Conservation (phyloP, 2,888 invertebrate genomes). For the Amphipoea oculea region DNA sequence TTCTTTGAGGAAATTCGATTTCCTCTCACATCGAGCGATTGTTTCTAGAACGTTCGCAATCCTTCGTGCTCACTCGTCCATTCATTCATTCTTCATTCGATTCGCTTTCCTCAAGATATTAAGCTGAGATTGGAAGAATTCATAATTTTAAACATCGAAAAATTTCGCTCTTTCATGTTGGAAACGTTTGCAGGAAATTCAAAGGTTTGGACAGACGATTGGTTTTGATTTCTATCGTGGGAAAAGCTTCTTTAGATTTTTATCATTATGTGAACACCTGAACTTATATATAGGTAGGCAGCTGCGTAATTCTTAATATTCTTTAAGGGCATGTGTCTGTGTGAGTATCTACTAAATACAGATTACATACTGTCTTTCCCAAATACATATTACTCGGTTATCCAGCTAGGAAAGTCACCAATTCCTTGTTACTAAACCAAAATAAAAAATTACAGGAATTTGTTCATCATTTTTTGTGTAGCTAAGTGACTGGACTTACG, state of each 20-base stretch:
- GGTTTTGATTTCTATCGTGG: slow-evolving; percentile 15
- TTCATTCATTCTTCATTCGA: slow-evolving; percentile 61
- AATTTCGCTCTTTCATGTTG: not conserved
- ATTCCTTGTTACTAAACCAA: not conserved
- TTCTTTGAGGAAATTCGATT: slow-evolving; percentile 68
- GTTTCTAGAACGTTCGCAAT: slow-evolving; percentile 59
- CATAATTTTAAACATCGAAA: slow-evolving; percentile 50
- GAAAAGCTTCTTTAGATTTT: not conserved
- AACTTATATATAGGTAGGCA: no score
- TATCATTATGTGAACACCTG: slow-evolving; percentile 7
- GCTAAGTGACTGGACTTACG: not conserved
- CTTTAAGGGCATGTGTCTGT: not conserved
- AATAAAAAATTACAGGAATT: not conserved
- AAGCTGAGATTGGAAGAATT: slow-evolving; percentile 48
- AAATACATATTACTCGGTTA: not conserved
- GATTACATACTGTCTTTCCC: not conserved
- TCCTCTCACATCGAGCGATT: slow-evolving; percentile 66
- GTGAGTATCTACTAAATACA: not conserved
- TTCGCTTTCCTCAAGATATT: slow-evolving; percentile 54
- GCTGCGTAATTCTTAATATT: not conserved
- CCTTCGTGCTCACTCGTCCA: slow-evolving; percentile 64
- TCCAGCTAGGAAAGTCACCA: not conserved
- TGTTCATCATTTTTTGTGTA: not conserved
- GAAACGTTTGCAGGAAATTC: slow-evolving; percentile 10
- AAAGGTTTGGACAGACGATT: slow-evolving; percentile 9